Evolutionary conservation across 2,888 invertebrate species (phyloP).

Genomic region (Loripinus fragilis): DNA sequence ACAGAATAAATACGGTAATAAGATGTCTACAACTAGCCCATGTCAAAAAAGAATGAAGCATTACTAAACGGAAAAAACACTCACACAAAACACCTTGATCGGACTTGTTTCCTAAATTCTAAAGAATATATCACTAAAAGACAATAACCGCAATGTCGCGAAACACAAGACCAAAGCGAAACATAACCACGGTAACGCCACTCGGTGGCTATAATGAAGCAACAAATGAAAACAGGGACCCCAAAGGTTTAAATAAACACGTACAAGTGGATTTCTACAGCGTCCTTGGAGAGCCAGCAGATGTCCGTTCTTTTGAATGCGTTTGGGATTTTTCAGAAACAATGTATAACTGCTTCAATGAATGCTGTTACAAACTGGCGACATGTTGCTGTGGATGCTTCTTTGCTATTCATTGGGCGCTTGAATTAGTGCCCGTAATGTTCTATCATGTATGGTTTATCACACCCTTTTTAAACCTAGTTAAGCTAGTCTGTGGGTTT

Average conservation of each 20-base stretch:
- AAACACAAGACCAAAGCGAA: no score
- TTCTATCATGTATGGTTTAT: constrained; percentile 44
- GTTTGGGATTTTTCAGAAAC: constrained; percentile 51
- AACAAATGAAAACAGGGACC: constrained; percentile 46
- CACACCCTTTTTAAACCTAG: constrained; percentile 30
- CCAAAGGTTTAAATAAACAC: constrained; percentile 47
- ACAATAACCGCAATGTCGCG: no score
- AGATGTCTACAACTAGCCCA: no score
- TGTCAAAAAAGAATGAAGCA: no score
- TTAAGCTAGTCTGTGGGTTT: constrained; percentile 29
- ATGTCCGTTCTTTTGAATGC: constrained; percentile 38
- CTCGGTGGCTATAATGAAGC: background rate
- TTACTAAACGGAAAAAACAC: no score
- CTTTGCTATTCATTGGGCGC: constrained; percentile 50
- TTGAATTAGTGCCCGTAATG: constrained; percentile 42
- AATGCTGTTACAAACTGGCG: constrained; percentile 31
- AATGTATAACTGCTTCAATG: constrained; percentile 33
- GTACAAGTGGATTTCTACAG: constrained; percentile 35
- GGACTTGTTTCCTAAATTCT: no score
- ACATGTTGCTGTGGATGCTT: constrained; percentile 43
- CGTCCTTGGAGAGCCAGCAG: constrained; percentile 42
- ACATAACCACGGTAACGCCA: background rate
- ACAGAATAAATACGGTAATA: no score
- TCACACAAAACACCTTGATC: no score
- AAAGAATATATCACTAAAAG: no score